phyloP scores from a whole-genome alignment of 2,797 vertebrate species.

The Parotocinclus haroldoi region DNA sequence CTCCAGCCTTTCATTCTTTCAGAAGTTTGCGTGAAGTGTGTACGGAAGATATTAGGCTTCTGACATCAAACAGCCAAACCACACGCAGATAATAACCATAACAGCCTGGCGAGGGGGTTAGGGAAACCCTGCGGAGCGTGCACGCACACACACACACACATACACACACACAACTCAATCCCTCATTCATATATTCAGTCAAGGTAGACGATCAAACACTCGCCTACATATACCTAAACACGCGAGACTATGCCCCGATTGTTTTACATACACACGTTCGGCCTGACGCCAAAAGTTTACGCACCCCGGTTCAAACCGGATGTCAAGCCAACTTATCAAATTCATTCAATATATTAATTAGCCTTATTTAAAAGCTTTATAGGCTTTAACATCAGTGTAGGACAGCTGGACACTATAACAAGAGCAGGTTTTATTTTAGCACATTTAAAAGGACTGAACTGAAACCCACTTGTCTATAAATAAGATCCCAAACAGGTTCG shows the following conservation, averaged over 20 bases:
- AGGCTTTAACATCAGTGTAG: no score
- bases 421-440: no score
- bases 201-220: background rate
- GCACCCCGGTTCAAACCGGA: no score
- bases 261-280: background rate
- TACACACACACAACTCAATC: background rate
- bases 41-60: slow-evolving; percentile 52
- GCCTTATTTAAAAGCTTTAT: no score
- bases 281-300: background rate
- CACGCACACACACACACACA: slow-evolving; percentile 14
- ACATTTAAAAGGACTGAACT: no score
- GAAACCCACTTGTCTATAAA: no score
- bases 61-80: slow-evolving; percentile 56
- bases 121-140: slow-evolving; percentile 34
- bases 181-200: background rate
- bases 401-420: no score
- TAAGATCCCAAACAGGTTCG: no score
- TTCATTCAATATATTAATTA: no score
- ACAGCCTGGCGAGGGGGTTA: slow-evolving; percentile 54
- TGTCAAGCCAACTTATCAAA: no score
- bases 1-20: slow-evolving; percentile 24
- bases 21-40: slow-evolving; percentile 50
- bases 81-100: slow-evolving; percentile 61
- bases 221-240: no score
- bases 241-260: no score